These are phyloP conservation scores for Grammomys dolichurus DNA, from an alignment of 2,113 vertebrate genomes.

Conservation along the genomic window DNA sequence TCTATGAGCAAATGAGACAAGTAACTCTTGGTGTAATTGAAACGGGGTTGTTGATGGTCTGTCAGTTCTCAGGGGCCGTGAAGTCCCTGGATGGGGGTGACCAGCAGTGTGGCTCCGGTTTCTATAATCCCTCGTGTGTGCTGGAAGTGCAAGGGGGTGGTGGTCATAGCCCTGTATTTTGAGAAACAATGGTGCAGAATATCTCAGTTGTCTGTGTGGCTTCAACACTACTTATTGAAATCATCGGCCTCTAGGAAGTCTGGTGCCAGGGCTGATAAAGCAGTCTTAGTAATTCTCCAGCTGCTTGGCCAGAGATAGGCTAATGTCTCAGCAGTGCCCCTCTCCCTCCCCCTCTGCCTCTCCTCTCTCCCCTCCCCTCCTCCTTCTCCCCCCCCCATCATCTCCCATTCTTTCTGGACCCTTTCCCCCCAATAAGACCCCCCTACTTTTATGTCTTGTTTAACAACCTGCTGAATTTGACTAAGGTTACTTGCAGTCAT, in stretches of 20 bases:
- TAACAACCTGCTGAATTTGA: neutral
- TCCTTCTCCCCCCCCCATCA: no score
- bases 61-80: neutral
- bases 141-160: no score
- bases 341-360: no score
- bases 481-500: neutral
- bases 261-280: constrained; percentile 65
- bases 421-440: neutral
- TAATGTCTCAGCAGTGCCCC: neutral
- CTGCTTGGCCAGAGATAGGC: constrained; percentile 31
- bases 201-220: neutral
- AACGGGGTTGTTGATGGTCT: constrained; percentile 52
- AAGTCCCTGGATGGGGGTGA: neutral
- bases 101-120: constrained; percentile 17
- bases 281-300: constrained; percentile 40
- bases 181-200: constrained; percentile 27
- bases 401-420: no score
- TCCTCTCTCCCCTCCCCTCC: neutral
- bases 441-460: neutral
- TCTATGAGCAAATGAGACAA: constrained; percentile 11
- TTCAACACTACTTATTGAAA: neutral
- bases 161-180: neutral
- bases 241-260: constrained; percentile 22
- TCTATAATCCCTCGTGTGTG: neutral
- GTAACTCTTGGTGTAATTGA: constrained; percentile 43